These are phyloP conservation scores for Emys orbicularis DNA, from an alignment of 2,797 vertebrate genomes.

Conservation along the genomic window DNA sequence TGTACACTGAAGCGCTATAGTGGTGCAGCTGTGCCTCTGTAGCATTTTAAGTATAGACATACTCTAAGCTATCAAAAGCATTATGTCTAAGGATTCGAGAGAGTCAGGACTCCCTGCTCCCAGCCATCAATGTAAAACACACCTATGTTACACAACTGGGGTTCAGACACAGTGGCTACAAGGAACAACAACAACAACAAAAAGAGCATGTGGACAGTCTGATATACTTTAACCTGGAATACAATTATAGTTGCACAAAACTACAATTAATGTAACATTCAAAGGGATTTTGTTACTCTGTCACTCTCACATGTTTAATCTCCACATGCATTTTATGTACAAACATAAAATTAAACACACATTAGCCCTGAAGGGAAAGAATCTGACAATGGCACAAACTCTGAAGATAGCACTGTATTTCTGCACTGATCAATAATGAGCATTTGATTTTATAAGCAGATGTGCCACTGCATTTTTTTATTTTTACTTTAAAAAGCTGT, in stretches of 20 bases:
- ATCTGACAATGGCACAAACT: background rate
- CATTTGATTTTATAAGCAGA: slow-evolving; percentile 29
- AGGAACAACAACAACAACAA: background rate
- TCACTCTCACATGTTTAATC: slow-evolving; percentile 46
- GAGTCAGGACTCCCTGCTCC: background rate
- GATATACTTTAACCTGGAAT: background rate
- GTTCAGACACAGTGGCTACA: background rate
- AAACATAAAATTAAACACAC: slow-evolving; percentile 55
- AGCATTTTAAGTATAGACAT: background rate
- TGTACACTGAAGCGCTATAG: background rate
- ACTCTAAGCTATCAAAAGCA: background rate
- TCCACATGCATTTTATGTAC: slow-evolving; percentile 9
- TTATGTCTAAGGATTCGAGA: background rate
- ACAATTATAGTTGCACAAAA: background rate
- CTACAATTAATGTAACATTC: background rate
- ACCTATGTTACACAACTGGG: background rate
- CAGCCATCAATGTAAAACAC: background rate
- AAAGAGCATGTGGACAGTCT: background rate
- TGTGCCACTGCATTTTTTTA: background rate
- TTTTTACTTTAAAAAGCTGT: slow-evolving; percentile 6
- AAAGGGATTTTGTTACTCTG: background rate
- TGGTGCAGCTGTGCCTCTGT: background rate
- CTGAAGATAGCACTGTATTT: slow-evolving; percentile 28
- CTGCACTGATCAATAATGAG: slow-evolving; percentile 17
- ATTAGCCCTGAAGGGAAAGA: slow-evolving; percentile 35